Conservation (phyloP, 1,140 invertebrate genomes). For the Galleria mellonella region DNA sequence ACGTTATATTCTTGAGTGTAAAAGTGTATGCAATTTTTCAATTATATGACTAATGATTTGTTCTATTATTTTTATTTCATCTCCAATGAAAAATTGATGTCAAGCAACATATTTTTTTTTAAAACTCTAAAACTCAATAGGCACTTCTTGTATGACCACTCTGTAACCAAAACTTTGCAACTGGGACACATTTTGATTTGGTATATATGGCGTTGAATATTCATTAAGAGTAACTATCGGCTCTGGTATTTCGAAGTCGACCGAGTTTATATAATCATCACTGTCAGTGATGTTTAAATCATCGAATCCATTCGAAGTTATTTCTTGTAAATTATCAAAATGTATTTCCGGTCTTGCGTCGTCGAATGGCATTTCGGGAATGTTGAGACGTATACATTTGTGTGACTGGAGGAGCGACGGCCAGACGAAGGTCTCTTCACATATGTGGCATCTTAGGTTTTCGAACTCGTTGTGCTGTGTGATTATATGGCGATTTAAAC, state of each 20-base stretch:
- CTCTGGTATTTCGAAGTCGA: slow-evolving; percentile 52
- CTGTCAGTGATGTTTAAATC: slow-evolving; percentile 23
- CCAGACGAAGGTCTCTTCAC: slow-evolving; percentile 51
- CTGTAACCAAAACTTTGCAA: slow-evolving; percentile 27
- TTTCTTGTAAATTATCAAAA: slow-evolving; percentile 28
- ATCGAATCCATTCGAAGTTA: slow-evolving; percentile 22
- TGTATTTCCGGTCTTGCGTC: slow-evolving; percentile 43
- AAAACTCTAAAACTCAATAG: slow-evolving; percentile 43
- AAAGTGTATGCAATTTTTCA: no score
- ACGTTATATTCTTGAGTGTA: no score
- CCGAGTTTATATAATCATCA: slow-evolving; percentile 32
- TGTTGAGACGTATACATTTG: slow-evolving; percentile 37
- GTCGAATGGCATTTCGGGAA: slow-evolving; percentile 41
- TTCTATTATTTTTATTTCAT: no score
- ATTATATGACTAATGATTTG: no score
- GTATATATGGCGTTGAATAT: slow-evolving; percentile 15
- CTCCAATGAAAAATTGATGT: no score
- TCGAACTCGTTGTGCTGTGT: slow-evolving; percentile 20
- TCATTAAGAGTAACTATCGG: slow-evolving; percentile 42
- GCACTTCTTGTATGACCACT: slow-evolving; percentile 49
- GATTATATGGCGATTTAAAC: slow-evolving; percentile 37
- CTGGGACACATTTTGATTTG: slow-evolving; percentile 7
- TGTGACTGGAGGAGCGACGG: slow-evolving; percentile 33
- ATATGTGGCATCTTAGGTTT: slow-evolving; percentile 28
- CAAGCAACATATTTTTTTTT: neutral